These are phyloP conservation scores for Abrostola triplasia DNA, from an alignment of 2,888 invertebrate genomes.

Conservation along the genomic window DNA sequence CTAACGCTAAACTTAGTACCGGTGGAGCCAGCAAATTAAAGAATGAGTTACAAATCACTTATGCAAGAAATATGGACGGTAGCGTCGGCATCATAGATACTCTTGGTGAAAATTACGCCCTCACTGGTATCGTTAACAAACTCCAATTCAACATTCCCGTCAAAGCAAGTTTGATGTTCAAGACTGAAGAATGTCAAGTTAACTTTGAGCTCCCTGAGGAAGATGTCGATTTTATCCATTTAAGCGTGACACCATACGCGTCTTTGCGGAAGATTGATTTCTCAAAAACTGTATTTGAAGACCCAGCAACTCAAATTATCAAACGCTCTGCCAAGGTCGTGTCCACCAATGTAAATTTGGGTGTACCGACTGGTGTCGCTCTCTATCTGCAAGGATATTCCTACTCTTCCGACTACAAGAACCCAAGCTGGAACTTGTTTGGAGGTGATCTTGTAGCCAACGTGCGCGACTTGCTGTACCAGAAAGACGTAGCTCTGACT, in stretches of 20 bases:
- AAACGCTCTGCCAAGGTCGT: slow-evolving; percentile 67
- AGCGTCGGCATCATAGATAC: slow-evolving; percentile 90
- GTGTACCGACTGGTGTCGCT: slow-evolving; percentile 84
- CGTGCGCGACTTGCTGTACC: slow-evolving; percentile 63
- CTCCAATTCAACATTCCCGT: slow-evolving; percentile 87
- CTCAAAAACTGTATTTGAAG: slow-evolving; percentile 83
- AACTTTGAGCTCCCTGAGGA: slow-evolving; percentile 78
- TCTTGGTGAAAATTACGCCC: slow-evolving; percentile 88
- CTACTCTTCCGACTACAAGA: slow-evolving; percentile 81
- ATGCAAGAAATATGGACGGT: slow-evolving; percentile 87
- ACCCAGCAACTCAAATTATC: slow-evolving; percentile 80
- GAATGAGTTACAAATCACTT: slow-evolving; percentile 82
- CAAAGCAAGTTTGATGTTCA: neutral
- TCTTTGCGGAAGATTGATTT: slow-evolving; percentile 86
- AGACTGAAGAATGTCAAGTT: slow-evolving; percentile 63
- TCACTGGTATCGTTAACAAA: slow-evolving; percentile 89
- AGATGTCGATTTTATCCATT: slow-evolving; percentile 86
- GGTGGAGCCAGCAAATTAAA: slow-evolving; percentile 71
- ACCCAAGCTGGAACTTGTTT: slow-evolving; percentile 67
- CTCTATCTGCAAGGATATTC: slow-evolving; percentile 86
- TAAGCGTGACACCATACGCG: slow-evolving; percentile 90
- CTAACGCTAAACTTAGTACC: slow-evolving; percentile 27
- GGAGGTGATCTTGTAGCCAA: slow-evolving; percentile 57
- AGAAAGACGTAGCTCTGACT: slow-evolving; percentile 80
- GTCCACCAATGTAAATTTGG: slow-evolving; percentile 73